Conservation (phyloP, 2,113 vertebrate genomes). For the Cryptotis parvus region DNA sequence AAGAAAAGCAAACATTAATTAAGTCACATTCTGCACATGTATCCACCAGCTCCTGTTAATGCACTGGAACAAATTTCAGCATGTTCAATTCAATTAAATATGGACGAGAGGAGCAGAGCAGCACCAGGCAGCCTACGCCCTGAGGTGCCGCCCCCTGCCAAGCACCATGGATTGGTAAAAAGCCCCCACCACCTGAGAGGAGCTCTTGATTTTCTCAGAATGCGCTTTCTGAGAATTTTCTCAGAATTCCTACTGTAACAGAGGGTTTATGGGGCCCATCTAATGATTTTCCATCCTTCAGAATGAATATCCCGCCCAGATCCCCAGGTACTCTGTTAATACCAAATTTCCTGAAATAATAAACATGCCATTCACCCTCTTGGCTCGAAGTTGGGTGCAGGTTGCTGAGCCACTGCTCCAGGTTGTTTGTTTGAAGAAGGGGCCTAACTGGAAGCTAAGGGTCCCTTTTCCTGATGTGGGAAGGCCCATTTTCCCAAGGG, state of each 20-base stretch:
- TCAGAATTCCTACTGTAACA: constrained; percentile 4
- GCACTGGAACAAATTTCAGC: constrained; percentile 17
- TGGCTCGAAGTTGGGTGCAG: too few relatives aligned
- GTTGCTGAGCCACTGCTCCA: neutral
- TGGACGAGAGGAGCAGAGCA: neutral
- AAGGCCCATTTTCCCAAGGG: neutral
- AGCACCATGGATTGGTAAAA: neutral
- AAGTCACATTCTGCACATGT: neutral
- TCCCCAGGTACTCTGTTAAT: constrained; percentile 41
- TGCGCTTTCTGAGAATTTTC: neutral
- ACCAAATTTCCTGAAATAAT: constrained; percentile 45
- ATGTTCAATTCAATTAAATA: constrained; percentile 18
- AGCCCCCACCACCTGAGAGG: neutral
- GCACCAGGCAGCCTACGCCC: neutral
- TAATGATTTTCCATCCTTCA: constrained; percentile 67
- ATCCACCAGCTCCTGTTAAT: constrained; percentile 31
- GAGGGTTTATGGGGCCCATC: constrained; percentile 26
- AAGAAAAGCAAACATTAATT: constrained; percentile 8
- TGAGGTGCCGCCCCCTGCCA: neutral
- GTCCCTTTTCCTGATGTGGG: neutral
- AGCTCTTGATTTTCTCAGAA: constrained; percentile 48
- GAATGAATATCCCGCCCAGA: constrained; percentile 51
- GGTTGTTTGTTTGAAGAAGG: neutral
- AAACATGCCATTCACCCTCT: neutral
- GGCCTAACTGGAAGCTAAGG: neutral